These are phyloP conservation scores for Trichonephila inaurata DNA, from an alignment of 1,140 invertebrate species.

Conservation along the genomic window DNA sequence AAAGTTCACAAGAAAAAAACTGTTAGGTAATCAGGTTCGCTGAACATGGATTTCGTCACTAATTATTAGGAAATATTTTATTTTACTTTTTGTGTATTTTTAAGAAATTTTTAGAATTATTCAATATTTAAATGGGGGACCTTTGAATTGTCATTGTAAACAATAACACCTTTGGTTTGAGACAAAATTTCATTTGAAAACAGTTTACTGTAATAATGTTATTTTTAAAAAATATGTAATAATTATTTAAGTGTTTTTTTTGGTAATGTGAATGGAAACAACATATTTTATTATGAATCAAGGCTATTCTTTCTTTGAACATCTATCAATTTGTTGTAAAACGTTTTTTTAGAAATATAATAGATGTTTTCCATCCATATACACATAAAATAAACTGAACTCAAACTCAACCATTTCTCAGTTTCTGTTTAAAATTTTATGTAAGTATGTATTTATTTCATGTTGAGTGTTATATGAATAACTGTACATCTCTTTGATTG, in stretches of 20 bases:
- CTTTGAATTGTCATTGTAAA: too few species aligned
- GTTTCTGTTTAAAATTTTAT: not conserved
- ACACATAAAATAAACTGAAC: not conserved
- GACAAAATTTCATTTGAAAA: not conserved
- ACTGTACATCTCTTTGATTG: not conserved
- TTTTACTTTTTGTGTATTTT: too few species aligned
- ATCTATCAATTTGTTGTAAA: not conserved
- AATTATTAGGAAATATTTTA: too few species aligned
- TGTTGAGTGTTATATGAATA: not conserved
- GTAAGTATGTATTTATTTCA: not conserved
- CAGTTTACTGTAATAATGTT: not conserved
- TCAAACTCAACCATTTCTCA: not conserved
- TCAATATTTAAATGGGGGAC: too few species aligned
- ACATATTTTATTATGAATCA: not conserved
- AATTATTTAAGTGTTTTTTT: not conserved
- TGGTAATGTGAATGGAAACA: not conserved
- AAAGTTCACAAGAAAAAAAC: too few species aligned
- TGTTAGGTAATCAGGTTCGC: too few species aligned
- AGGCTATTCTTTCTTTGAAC: not conserved
- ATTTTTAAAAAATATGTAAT: not conserved
- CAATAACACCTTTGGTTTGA: not conserved
- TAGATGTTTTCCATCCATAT: conserved; percentile 27
- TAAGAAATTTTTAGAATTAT: too few species aligned
- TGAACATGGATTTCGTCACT: too few species aligned
- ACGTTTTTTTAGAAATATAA: not conserved